A percentile compares a stretch with the other conserved stretches of the same genome.
These are phyloP conservation scores for Eupeodes latifasciatus DNA, from an alignment of 2,888 invertebrate species.

Conservation along the genomic window DNA sequence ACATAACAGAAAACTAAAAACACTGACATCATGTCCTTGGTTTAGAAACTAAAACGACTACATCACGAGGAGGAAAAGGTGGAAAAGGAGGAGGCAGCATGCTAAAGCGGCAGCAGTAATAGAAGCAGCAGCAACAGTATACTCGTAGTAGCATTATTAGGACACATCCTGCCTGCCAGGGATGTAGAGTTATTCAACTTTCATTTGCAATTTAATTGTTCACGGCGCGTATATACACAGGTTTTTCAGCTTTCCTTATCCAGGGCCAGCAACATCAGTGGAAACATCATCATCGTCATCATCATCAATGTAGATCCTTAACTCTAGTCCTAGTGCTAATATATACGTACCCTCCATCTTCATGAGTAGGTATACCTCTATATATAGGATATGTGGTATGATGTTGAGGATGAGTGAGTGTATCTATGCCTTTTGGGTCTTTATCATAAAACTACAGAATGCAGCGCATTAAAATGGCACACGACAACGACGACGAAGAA, in stretches of 20 bases:
- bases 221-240: conserved; percentile 34
- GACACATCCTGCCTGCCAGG: conserved; percentile 34
- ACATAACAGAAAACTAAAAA: conserved; percentile 25
- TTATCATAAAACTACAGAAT: conserved; percentile 54
- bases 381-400: neutral
- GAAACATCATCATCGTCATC: conserved; percentile 16
- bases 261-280: neutral
- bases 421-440: conserved; percentile 41
- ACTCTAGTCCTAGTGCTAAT: conserved; percentile 56
- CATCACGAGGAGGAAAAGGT: conserved; percentile 24
- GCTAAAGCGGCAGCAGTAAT: neutral
- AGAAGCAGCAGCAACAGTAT: conserved; percentile 17
- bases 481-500: conserved; percentile 24
- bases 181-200: conserved; percentile 50
- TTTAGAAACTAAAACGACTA: conserved; percentile 2
- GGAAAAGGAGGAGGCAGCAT: neutral
- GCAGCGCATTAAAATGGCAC: conserved; percentile 57
- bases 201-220: conserved; percentile 55
- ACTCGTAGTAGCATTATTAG: conserved; percentile 41
- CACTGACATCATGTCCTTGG: conserved; percentile 61
- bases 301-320: conserved; percentile 6
- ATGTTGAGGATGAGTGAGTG: conserved; percentile 13
- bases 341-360: conserved; percentile 8
- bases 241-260: neutral
- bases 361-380: neutral